Evolutionary conservation across 2,888 invertebrate species (phyloP), one percentile per base, ranked within the genome.

Genomic region (Aricia artaxerxes): DNA sequence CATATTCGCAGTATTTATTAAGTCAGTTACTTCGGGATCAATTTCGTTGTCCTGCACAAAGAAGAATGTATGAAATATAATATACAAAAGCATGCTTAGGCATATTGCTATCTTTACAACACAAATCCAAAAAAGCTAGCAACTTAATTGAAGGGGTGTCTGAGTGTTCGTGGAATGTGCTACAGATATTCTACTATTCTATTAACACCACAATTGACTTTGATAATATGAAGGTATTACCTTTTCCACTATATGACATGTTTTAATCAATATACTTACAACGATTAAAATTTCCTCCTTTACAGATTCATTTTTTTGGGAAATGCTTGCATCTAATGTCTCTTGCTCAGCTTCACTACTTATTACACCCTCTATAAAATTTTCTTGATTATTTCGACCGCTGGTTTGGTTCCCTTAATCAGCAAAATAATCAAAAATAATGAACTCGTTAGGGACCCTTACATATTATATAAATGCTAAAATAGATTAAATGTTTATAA

Each of bases 1-100:
- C 96, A 99, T 97, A 87, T 98, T 98, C 9, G 97, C 97, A 82
- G 95, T 94, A 84, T 96, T 96, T 78, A 97, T 95, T 83, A 97
- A 94, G 82, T 95, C 95, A 79, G 95, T 94, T 69, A 97, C 95
- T 88, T 96, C 96, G 24, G 95, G 94, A 83, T 97, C 97, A 89
- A 95, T 94, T 89, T 93, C 92, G 85, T 89, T 93, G 81, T 93
- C 92, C 94, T 94, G 91, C 38, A 78, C 77, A 73, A 79, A 75
- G 57, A 81, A 78, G 6, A 35, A n/a, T 49, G 9, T 11, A 24
- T 69, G 5, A 69, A 35, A 75, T 44, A 60, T 38, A 35, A 75
- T 44, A 60, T 38, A 44, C 40, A 49, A n/a, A n/a, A 44, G 35
- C 75, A 61, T 6, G 13, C 1, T 1, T 31, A 31, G 9, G 11